Percentiles rank a stretch among this genome's conserved stretches.
Conservation (phyloP, 2,888 invertebrate species). For the Leucophenga montana region DNA sequence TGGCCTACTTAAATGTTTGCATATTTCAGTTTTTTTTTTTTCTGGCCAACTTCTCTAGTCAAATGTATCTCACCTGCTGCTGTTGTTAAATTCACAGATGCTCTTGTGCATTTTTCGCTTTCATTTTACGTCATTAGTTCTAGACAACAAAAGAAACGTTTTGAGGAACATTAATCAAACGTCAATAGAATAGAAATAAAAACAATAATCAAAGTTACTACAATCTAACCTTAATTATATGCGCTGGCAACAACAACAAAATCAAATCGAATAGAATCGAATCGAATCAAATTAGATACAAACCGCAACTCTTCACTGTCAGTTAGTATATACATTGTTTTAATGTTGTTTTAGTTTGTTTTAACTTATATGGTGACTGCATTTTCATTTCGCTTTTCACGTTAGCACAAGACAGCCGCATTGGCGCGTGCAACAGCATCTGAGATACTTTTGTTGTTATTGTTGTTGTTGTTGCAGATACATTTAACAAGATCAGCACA, state of each 20-base stretch:
- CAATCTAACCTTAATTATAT: conserved; percentile 19
- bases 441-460: conserved; percentile 21
- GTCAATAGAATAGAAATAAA: background rate
- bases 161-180: conserved; percentile 8
- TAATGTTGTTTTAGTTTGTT: background rate
- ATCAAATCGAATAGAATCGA: background rate
- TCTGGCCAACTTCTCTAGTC: background rate
- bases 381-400: conserved; percentile 6
- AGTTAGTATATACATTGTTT: background rate
- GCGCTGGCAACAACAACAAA: background rate
- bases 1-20: too few species aligned
- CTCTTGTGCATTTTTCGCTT: conserved; percentile 8
- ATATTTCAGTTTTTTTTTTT: background rate
- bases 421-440: conserved; percentile 22
- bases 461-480: conserved; percentile 40
- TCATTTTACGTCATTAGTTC: conserved; percentile 25
- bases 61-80: background rate
- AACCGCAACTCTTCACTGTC: conserved; percentile 10
- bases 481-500: conserved; percentile 27
- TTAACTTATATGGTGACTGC: background rate
- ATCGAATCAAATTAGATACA: conserved; percentile 1
- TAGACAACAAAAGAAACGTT: conserved; percentile 8
- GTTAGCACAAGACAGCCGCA: too few species aligned
- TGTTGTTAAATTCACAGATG: background rate
- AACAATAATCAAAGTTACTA: background rate